A percentile compares a stretch with the other conserved stretches of the same genome.
These are phyloP conservation scores for Megaceryle alcyon DNA, from an alignment of 2,797 vertebrate species.

Conservation along the genomic window DNA sequence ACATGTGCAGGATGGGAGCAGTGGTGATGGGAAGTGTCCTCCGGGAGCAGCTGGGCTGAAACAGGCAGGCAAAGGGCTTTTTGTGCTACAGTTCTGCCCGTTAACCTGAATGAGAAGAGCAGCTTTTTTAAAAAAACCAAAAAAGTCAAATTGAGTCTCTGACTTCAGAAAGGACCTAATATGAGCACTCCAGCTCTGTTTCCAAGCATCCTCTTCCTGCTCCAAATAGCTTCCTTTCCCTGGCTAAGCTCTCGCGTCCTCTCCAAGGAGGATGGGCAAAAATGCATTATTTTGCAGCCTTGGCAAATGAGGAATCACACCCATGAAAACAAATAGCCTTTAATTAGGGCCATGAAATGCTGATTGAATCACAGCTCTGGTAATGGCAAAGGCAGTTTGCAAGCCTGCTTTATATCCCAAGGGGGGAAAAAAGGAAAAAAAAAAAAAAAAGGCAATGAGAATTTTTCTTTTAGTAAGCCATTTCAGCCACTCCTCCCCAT, in stretches of 20 bases:
- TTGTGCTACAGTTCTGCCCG: neutral
- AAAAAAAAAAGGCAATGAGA: neutral
- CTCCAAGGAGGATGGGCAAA: constrained; percentile 25
- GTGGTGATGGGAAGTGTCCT: neutral
- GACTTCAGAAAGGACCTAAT: neutral
- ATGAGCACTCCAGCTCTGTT: neutral
- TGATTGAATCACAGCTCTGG: neutral
- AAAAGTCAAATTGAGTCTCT: neutral
- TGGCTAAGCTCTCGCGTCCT: constrained; percentile 3
- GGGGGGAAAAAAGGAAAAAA: rapidly evolving
- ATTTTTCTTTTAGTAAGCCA: neutral
- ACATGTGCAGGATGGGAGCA: rapidly evolving
- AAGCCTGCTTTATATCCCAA: neutral
- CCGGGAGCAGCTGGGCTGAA: neutral
- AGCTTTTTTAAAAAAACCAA: neutral
- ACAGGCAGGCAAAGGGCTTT: neutral
- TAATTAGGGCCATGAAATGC: constrained; percentile 18
- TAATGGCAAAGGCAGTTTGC: neutral
- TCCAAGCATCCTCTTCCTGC: constrained; percentile 69
- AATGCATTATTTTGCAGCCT: neutral
- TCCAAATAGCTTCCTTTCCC: constrained; percentile 68
- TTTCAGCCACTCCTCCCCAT: neutral
- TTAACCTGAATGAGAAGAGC: neutral
- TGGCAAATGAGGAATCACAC: constrained; percentile 42
- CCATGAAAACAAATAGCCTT: neutral